Percentiles rank a stretch among this genome's conserved stretches.
Conservation (phyloP, 2,888 invertebrate species). For the Tridacna gigas region DNA sequence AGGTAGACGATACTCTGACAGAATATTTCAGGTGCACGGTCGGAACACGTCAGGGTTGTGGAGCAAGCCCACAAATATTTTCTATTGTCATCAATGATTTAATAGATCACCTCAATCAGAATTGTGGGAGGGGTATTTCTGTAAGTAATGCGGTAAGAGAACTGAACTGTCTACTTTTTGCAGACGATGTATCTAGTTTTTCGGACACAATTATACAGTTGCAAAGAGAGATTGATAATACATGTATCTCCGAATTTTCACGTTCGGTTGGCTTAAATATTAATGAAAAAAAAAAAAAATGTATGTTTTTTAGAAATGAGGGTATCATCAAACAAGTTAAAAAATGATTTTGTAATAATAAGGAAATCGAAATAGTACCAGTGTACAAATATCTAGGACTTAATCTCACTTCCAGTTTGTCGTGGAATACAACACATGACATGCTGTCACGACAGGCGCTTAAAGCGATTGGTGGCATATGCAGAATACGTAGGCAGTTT, state of each 20-base stretch:
- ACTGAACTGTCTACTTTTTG: background rate
- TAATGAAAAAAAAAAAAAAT: background rate
- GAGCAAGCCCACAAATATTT: background rate
- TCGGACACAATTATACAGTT: background rate
- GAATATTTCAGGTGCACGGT: background rate
- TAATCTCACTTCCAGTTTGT: background rate
- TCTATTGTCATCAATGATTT: background rate
- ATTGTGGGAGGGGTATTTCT: background rate
- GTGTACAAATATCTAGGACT: background rate
- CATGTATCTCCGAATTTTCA: background rate
- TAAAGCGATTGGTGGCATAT: background rate
- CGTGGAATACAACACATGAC: constrained; percentile 1
- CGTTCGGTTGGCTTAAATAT: background rate
- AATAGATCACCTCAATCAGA: background rate
- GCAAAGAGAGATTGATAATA: background rate
- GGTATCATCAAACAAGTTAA: background rate
- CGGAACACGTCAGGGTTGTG: constrained; percentile 17
- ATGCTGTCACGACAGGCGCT: background rate
- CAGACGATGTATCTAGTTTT: background rate
- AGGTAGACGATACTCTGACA: background rate
- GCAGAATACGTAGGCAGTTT: background rate
- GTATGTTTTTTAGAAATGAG: constrained; percentile 1
- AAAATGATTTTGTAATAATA: background rate
- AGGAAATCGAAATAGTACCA: background rate
- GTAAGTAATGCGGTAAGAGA: background rate